Evolutionary conservation across 2,797 vertebrate species (phyloP).

Genomic region (Coccyzus lansbergi): DNA sequence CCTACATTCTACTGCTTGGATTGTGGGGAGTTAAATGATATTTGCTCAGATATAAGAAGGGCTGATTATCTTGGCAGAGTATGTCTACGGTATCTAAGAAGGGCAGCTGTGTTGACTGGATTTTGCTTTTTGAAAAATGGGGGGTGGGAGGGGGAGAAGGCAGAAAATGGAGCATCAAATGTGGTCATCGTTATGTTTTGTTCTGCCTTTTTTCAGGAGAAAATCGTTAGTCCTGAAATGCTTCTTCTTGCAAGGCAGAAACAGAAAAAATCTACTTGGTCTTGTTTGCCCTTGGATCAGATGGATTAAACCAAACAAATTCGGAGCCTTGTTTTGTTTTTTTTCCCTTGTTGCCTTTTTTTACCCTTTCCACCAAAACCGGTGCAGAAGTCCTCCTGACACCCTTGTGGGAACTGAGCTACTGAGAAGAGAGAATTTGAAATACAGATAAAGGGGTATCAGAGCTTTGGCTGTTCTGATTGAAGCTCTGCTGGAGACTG

Average conservation of each 20-base stretch:
- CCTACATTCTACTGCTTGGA: neutral
- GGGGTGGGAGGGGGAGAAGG: neutral
- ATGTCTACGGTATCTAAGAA: neutral
- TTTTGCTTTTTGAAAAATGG: neutral
- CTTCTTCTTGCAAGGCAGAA: neutral
- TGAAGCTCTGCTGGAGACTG: constrained; percentile 15
- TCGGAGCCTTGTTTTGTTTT: neutral
- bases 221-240: neutral
- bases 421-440: constrained; percentile 15
- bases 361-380: neutral
- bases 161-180: neutral
- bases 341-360: neutral
- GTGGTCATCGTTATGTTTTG: neutral
- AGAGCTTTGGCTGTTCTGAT: neutral
- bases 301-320: neutral
- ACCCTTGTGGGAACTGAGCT: neutral
- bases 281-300: neutral
- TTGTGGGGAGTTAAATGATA: neutral
- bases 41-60: neutral
- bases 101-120: neutral
- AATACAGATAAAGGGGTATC: constrained; percentile 8
- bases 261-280: neutral
- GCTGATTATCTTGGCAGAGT: neutral
- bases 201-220: neutral
- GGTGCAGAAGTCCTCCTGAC: neutral